Base-by-base conservation (phyloP, 2,888 invertebrate genomes). In the Thymelicus sylvestris region DNA sequence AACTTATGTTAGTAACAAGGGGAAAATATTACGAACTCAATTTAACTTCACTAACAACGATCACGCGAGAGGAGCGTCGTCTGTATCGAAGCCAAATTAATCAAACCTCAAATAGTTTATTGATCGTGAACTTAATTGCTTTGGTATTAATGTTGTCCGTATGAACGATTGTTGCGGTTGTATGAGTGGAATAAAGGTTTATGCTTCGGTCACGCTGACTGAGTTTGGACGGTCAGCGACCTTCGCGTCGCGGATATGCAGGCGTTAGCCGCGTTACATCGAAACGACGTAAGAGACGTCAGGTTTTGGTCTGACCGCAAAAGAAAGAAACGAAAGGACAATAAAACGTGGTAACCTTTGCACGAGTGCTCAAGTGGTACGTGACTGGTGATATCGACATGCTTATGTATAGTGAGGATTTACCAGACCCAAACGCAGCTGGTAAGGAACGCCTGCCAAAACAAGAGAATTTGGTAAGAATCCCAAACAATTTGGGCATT, bases 151-250 rank as follows among this genome's bases (percentile, higher is more conserved):
- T 31, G 50, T 55, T 48, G 64, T 24, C 7, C 55, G 31, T 57
- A 64, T 44, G 47, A 68, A 69, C 38, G 39, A 67, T 61, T 48
- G 66, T 62, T 47, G 19, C 31, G 62, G 55, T 31, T 41, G 24
- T 67, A 67, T 67, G 38, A 50, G 55, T 63, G 57, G 63, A 57
- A 63, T n/a, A 68, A 68, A 68, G 63, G 24, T 52, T 63, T 47
- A 38, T 62, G 48, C 59, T 69, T 64, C 57, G 85, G 89, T 88
- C 86, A 90, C 89, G 88, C 84, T 82, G 83, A 84, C 82, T 87
- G 86, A 83, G 83, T 87, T 91, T 90, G 78, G 87, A 86, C 75
- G 92, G 93, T 91, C 92, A 90, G 83, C 83, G 90, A 93, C 92
- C 92, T 87, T 87, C 87, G 84, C 85, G 86, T 77, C 79, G 80